Conservation (phyloP, 2,797 vertebrate genomes). For the Megaceryle alcyon region DNA sequence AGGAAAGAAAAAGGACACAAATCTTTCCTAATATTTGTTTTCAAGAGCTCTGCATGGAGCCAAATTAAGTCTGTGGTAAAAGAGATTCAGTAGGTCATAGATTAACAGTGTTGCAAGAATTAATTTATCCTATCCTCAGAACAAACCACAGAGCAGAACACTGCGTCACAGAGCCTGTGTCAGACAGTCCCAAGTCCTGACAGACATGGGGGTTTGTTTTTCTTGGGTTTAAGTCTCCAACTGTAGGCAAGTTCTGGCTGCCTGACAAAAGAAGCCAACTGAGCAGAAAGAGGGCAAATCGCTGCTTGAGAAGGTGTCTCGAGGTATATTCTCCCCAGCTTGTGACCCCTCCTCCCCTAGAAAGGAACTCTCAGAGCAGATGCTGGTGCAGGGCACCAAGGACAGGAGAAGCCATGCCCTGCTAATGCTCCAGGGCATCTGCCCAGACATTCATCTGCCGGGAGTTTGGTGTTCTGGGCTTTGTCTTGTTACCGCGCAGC, state of each 20-base stretch:
- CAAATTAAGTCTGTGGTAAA: neutral
- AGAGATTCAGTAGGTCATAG: neutral
- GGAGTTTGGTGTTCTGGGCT: neutral
- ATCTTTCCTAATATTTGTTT: constrained; percentile 32
- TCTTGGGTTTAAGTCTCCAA: neutral
- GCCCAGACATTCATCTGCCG: neutral
- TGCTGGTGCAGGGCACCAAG: neutral
- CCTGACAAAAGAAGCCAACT: neutral
- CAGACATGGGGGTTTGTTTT: neutral
- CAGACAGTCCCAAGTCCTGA: neutral
- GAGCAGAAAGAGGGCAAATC: neutral
- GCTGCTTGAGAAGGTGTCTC: neutral
- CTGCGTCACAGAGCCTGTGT: neutral
- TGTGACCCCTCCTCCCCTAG: neutral
- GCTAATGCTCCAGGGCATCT: neutral
- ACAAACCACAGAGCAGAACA: neutral
- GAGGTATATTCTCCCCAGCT: rapidly evolving
- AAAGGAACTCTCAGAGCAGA: neutral
- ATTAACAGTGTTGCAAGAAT: neutral
- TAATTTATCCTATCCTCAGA: neutral
- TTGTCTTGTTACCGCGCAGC: neutral
- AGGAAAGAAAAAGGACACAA: neutral
- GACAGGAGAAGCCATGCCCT: neutral
- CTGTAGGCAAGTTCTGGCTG: neutral
- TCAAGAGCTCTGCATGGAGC: neutral